Evolutionary conservation across 2,113 vertebrate genomes (phyloP).

Genomic region (Phyllostomus hastatus): DNA sequence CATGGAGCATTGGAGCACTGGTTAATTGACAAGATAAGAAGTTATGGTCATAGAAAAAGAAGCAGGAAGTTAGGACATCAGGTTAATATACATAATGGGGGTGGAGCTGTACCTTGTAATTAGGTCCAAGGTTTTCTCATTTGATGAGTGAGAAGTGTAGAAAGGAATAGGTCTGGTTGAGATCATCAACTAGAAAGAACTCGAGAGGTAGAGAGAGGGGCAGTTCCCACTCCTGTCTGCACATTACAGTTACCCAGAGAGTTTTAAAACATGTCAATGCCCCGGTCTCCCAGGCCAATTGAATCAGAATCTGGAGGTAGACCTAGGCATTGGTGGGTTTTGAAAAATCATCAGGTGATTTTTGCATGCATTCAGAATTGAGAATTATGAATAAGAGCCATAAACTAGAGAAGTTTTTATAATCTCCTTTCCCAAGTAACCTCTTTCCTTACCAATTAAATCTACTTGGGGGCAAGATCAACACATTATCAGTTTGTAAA

Average conservation of each 20-base stretch:
- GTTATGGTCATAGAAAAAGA: background rate
- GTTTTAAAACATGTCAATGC: background rate
- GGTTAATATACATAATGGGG: background rate
- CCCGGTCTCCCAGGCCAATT: background rate
- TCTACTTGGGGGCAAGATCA: background rate
- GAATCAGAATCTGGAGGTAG: background rate
- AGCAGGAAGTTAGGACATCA: background rate
- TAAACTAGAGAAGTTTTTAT: background rate
- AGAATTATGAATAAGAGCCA: background rate
- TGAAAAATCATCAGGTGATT: background rate
- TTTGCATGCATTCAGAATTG: background rate
- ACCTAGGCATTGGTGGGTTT: background rate
- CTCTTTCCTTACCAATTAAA: background rate
- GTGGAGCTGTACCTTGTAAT: background rate
- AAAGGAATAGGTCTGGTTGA: background rate
- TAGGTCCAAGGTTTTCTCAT: conserved; percentile 11
- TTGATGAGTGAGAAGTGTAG: background rate
- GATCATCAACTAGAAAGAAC: background rate
- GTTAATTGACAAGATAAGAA: conserved; percentile 15
- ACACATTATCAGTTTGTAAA: background rate
- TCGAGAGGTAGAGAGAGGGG: background rate
- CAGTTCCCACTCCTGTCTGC: background rate
- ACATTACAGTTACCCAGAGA: background rate
- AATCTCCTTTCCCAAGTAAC: background rate
- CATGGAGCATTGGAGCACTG: background rate